Evolutionary conservation across 2,888 invertebrate genomes (phyloP), one percentile per base, ranked within the genome.

Genomic region (Tortrix viridana): DNA sequence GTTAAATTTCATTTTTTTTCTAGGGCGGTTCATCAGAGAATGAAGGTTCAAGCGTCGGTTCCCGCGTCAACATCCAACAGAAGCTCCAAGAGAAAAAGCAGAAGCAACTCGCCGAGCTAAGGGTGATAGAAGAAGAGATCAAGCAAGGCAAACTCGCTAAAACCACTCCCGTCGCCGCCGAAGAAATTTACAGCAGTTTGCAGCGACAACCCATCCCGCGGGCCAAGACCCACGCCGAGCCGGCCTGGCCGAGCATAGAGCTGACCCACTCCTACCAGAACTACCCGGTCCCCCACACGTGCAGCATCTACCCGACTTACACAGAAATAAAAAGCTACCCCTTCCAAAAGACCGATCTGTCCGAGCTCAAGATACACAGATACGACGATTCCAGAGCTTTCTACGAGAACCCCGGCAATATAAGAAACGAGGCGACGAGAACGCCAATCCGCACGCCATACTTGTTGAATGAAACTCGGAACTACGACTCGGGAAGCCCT

Each of bases 11-110:
- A 44, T 22, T 1, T 16, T 12, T 22, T 19, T 26, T 23, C 60
- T 78, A 93, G 90, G 94, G 94, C 50, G 94, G 94, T 0, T 95
- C 95, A 14, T 95, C 95, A 74, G 96, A 96, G 81, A 96, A 95
- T 82, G 96, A 96, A 77, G 95, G 95, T 0, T 95, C 95, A 41
- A 95, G 95, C 73, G 94, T 95, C 0, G 94, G 94, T 0, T 96
- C 96, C 6, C 93, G 96, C 12, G 96, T 97, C 37, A 96, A 97
- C 81, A 97, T 97, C 66, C 96, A 96, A 67, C 96, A 97, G 73
- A 97, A 97, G 79, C 89, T 97, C 0, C 96, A 96, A 77, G 97
- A 97, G 80, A 97, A 97, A 80, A 97, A 97, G 74, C 96, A 96
- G 75, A 97, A 97, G 69, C 97, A 97, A 76, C 87, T 97, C 26